Conservation (phyloP, 2,113 vertebrate species). For the Anolis carolinensis region DNA sequence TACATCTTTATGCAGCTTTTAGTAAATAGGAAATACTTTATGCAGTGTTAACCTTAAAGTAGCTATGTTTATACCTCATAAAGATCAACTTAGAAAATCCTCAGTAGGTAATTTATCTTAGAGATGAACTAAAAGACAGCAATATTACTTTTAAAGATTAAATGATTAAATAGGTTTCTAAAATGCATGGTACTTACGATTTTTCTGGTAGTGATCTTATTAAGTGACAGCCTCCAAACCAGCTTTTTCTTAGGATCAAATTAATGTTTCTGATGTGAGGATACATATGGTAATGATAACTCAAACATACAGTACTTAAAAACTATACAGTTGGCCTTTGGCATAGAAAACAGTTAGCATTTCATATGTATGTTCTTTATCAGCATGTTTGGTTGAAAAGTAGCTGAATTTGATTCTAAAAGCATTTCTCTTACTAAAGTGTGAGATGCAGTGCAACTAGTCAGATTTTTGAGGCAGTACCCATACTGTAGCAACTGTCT, state of each 20-base stretch:
- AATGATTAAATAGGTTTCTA: neutral
- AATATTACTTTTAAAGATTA: neutral
- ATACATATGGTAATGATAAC: neutral
- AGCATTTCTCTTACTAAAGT: neutral
- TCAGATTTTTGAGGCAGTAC: neutral
- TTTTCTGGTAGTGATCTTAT: neutral
- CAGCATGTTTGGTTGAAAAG: neutral
- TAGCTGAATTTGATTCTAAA: neutral
- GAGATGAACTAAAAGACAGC: neutral
- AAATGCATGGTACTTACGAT: neutral
- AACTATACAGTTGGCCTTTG: neutral
- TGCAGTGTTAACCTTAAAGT: too few species aligned
- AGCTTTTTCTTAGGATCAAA: neutral
- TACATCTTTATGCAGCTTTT: neutral
- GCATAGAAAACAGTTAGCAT: neutral
- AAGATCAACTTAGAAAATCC: too few species aligned
- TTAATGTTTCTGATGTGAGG: neutral
- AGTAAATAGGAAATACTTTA: too few species aligned
- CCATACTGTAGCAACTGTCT: neutral
- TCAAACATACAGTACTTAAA: neutral
- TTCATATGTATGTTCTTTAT: too few species aligned
- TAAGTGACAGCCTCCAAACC: neutral
- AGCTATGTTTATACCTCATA: too few species aligned
- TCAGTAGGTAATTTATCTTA: too few species aligned
- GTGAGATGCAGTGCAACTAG: neutral